phyloP scores from a whole-genome alignment of 2,888 invertebrate genomes.

The Galerucella nymphaeae region DNA sequence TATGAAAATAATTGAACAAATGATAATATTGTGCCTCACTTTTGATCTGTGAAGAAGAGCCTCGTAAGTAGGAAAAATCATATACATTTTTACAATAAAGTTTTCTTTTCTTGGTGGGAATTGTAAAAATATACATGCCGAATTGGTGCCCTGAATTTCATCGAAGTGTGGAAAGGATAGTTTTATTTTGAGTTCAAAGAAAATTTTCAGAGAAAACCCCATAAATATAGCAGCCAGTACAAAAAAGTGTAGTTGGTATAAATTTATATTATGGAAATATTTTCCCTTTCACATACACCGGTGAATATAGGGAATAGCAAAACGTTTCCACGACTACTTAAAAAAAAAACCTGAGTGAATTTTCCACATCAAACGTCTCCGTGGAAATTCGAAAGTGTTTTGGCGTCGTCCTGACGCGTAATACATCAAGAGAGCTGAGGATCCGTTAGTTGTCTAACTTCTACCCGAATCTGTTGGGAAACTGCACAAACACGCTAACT shows the following conservation, averaged over 20 bases:
- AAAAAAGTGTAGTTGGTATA: not conserved
- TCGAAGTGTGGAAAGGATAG: not conserved
- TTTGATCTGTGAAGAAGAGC: too few relatives aligned
- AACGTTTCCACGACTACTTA: conserved; percentile 20
- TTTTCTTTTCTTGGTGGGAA: too few relatives aligned
- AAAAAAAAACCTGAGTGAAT: conserved; percentile 27
- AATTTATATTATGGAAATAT: conserved; percentile 25
- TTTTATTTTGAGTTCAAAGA: not conserved
- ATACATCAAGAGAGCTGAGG: conserved; percentile 47
- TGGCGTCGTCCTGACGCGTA: conserved; percentile 55
- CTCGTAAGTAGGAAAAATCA: too few relatives aligned
- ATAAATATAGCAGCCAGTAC: not conserved
- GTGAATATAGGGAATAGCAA: conserved; percentile 16
- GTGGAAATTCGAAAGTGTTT: conserved; percentile 49
- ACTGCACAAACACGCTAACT: conserved; percentile 53
- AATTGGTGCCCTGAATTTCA: not conserved
- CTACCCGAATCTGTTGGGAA: conserved; percentile 48
- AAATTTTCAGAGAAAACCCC: too few relatives aligned
- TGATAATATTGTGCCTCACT: too few relatives aligned
- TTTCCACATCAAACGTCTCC: conserved; percentile 29
- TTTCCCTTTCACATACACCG: conserved; percentile 19
- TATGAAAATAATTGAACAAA: too few relatives aligned
- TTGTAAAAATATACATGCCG: too few relatives aligned
- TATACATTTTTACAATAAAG: too few relatives aligned
- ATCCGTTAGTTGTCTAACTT: conserved; percentile 43